A percentile compares a stretch with the other conserved stretches of the same genome.
Conservation (phyloP, 2,113 vertebrate genomes). For the Colaptes auratus region DNA sequence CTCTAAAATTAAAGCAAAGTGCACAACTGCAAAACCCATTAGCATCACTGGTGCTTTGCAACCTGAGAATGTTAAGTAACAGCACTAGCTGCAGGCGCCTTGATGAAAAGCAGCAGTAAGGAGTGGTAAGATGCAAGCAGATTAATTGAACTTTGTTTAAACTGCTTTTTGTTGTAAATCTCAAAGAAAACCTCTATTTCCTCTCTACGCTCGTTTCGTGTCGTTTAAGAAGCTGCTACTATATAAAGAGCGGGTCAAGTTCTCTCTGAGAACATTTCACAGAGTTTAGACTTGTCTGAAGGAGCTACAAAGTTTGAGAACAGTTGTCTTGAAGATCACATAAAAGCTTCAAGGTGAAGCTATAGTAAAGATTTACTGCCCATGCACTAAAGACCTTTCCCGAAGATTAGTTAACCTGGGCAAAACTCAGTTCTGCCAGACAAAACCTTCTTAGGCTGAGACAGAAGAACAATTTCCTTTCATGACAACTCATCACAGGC, state of each 20-base stretch:
- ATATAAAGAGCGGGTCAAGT: no score
- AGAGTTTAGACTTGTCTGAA: not conserved
- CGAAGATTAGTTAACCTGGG: not conserved
- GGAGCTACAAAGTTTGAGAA: not conserved
- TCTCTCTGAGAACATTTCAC: not conserved
- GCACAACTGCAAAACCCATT: constrained; percentile 11
- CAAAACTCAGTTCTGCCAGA: not conserved
- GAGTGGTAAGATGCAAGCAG: not conserved
- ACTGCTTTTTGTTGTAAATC: not conserved
- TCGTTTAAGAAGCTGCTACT: no score
- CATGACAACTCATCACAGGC: not conserved
- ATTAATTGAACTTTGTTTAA: not conserved
- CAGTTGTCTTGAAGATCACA: not conserved
- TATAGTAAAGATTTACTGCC: not conserved
- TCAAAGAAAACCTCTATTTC: not conserved
- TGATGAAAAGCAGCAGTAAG: not conserved
- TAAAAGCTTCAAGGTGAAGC: not conserved
- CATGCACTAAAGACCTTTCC: not conserved
- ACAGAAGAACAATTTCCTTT: not conserved
- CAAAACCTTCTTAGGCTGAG: not conserved
- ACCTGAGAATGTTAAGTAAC: not conserved
- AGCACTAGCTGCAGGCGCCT: not conserved
- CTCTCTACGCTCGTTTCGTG: not conserved
- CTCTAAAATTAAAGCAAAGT: not conserved
- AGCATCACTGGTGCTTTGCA: not conserved